Conservation (phyloP, 1,140 invertebrate genomes). For the Lysiphlebus fabarum region DNA sequence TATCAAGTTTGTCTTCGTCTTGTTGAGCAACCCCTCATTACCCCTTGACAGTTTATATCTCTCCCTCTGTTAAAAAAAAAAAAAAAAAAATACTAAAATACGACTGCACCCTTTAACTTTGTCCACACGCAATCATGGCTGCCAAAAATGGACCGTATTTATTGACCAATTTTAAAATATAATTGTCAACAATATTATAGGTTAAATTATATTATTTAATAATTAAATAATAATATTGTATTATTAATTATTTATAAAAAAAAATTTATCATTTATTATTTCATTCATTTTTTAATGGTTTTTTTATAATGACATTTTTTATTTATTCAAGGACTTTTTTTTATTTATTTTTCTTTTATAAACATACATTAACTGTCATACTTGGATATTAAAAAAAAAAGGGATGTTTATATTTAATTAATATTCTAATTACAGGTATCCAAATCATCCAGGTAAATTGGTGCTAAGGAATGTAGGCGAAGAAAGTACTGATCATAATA, state of each 20-base stretch:
- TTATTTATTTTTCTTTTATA: too few species aligned
- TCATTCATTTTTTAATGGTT: too few species aligned
- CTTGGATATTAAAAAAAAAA: too few species aligned
- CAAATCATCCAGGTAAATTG: conserved; percentile 43
- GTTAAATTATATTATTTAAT: conserved; percentile 21
- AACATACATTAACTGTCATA: too few species aligned
- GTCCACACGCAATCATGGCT: conserved; percentile 50
- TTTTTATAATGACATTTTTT: too few species aligned
- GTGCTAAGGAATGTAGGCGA: conserved; percentile 57
- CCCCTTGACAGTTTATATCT: background rate
- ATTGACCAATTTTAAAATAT: conserved; percentile 44
- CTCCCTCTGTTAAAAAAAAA: conserved; percentile 14
- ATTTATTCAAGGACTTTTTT: too few species aligned
- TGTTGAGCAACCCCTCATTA: background rate
- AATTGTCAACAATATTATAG: conserved; percentile 18
- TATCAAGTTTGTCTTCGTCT: background rate
- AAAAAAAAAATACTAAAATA: conserved; percentile 29
- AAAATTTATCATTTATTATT: too few species aligned
- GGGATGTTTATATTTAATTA: too few species aligned
- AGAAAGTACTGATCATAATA: conserved; percentile 68
- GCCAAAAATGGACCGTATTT: conserved; percentile 43
- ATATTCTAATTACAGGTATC: conserved; percentile 44
- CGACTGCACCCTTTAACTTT: conserved; percentile 38
- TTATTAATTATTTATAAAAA: background rate
- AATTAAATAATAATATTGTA: too few species aligned